A percentile compares a stretch with the other conserved stretches of the same genome.
Conservation (phyloP, 2,113 vertebrate genomes). For the Seriola dumerili region DNA sequence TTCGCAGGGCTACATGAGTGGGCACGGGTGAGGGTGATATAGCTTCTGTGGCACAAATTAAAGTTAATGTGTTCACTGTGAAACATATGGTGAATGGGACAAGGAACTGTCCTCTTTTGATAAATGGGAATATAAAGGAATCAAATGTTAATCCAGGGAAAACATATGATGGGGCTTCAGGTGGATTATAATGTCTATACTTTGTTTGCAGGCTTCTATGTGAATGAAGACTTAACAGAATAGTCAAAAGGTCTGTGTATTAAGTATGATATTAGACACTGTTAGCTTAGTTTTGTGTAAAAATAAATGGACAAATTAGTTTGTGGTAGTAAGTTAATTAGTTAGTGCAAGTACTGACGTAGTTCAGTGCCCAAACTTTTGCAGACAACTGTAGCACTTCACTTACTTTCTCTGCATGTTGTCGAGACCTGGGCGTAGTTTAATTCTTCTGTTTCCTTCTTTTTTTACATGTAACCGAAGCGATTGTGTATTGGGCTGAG, state of each 20-base stretch:
- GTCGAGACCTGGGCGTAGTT: no score
- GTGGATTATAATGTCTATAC: neutral
- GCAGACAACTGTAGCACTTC: no score
- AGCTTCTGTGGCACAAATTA: slow-evolving; percentile 31
- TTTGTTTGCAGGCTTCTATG: neutral
- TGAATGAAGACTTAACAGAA: slow-evolving; percentile 2
- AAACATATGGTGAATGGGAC: slow-evolving; percentile 19
- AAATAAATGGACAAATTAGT: no score
- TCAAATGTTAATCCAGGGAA: neutral
- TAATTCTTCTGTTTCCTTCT: no score
- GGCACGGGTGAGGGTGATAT: slow-evolving; percentile 17
- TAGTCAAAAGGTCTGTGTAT: neutral
- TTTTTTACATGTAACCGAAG: no score
- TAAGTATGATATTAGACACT: no score
- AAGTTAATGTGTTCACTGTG: slow-evolving; percentile 20
- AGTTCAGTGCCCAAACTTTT: no score
- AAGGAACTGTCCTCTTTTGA: slow-evolving; percentile 7
- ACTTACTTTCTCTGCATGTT: no score
- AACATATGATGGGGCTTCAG: neutral
- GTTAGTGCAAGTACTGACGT: no score
- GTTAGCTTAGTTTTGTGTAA: no score
- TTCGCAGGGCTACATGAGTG: slow-evolving; percentile 15
- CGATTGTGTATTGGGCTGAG: no score
- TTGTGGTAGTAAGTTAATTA: no score
- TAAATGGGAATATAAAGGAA: slow-evolving; percentile 2